Conservation (phyloP, 2,113 vertebrate species). For the Arvicanthis niloticus region DNA sequence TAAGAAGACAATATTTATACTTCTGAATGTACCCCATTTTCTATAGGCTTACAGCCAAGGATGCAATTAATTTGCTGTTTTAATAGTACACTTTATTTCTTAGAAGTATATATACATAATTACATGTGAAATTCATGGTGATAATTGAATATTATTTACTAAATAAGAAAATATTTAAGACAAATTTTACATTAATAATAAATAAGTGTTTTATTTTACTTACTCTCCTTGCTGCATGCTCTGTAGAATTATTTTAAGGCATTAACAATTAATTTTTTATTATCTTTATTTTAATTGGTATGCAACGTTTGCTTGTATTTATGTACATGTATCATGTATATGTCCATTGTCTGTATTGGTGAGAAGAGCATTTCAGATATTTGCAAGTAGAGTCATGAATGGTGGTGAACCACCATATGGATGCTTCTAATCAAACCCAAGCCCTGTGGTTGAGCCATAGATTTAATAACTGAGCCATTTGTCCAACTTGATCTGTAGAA, state of each 20-base stretch:
- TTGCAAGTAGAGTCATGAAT: neutral
- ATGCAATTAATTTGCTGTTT: neutral
- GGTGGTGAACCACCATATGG: neutral
- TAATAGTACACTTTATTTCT: neutral
- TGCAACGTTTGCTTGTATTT: neutral
- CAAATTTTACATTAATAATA: neutral
- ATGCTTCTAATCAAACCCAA: neutral
- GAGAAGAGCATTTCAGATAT: neutral
- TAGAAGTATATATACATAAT: neutral
- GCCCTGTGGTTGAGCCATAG: neutral
- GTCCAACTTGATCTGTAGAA: neutral
- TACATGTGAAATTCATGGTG: neutral
- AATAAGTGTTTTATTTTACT: neutral
- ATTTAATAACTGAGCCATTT: neutral
- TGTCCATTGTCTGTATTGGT: neutral
- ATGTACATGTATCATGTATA: neutral
- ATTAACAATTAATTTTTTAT: neutral
- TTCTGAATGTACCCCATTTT: too few relatives aligned
- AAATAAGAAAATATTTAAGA: neutral
- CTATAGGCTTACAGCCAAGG: neutral
- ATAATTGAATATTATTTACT: neutral
- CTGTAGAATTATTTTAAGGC: neutral
- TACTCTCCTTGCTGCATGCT: neutral
- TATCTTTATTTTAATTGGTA: neutral
- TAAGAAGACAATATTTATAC: too few relatives aligned